phyloP scores from a whole-genome alignment of 2,888 invertebrate species.

The Erynnis tages region DNA sequence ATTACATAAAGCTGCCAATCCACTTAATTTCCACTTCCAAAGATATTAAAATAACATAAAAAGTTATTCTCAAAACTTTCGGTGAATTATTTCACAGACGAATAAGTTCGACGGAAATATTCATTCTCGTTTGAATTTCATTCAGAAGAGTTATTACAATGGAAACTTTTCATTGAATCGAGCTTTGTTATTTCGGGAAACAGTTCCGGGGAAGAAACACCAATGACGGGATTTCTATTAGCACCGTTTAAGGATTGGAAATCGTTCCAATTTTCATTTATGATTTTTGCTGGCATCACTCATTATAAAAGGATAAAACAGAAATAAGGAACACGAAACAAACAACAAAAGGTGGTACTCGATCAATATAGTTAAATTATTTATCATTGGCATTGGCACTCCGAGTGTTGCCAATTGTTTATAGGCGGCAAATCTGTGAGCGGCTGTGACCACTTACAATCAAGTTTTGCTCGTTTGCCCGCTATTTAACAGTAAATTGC shows the following conservation, averaged over 20 bases:
- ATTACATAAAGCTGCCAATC: conserved; percentile 10
- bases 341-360: too few relatives aligned
- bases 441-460: too few relatives aligned
- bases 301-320: too few relatives aligned
- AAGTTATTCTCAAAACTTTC: conserved; percentile 13
- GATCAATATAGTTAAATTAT: too few relatives aligned
- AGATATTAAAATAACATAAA: conserved; percentile 22
- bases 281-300: too few relatives aligned
- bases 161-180: conserved; percentile 22
- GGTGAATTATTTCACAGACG: conserved; percentile 23
- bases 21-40: conserved; percentile 18
- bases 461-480: too few relatives aligned
- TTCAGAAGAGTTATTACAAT: conserved; percentile 25
- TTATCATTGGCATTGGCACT: too few relatives aligned
- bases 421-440: too few relatives aligned
- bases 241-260: background rate
- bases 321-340: too few relatives aligned
- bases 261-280: background rate
- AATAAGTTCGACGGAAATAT: conserved; percentile 22
- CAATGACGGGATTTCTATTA: conserved; percentile 4
- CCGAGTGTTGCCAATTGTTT: too few relatives aligned
- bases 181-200: conserved; percentile 22
- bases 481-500: too few relatives aligned
- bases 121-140: conserved; percentile 22
- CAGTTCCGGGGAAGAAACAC: background rate